Evolutionary conservation across 64 coral and sea anemone genomes (phyloP).

Genomic region (Stichodactyla helianthus): DNA sequence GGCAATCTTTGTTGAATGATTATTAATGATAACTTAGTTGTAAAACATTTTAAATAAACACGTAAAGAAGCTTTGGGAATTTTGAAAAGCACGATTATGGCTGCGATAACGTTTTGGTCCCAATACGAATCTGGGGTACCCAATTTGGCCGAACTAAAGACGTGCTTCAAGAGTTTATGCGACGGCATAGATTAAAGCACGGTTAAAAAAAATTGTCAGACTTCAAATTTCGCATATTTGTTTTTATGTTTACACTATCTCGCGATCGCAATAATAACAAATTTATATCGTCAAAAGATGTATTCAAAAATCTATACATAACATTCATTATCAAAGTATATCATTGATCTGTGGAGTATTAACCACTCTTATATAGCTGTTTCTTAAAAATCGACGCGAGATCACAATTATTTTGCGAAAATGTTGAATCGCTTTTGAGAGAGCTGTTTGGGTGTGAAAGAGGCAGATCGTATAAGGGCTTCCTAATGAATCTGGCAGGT

Average conservation of each 20-base stretch:
- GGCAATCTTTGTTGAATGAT: neutral
- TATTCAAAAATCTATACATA: neutral
- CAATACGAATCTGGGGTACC: neutral
- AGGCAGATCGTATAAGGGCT: neutral
- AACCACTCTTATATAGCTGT: neutral
- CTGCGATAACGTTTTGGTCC: neutral
- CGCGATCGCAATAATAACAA: neutral
- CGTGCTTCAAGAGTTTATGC: neutral
- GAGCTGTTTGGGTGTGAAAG: neutral
- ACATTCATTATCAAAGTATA: neutral
- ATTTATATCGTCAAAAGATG: neutral
- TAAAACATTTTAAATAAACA: neutral
- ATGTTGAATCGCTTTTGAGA: neutral
- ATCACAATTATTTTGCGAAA: neutral
- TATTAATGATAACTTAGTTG: neutral
- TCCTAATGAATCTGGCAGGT: neutral
- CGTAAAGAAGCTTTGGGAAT: neutral
- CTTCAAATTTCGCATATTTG: neutral
- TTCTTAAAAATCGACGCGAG: neutral
- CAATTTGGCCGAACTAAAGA: neutral
- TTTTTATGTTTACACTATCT: neutral
- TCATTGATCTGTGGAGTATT: neutral
- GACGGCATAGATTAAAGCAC: neutral
- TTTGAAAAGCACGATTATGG: neutral
- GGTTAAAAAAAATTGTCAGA: neutral